Conservation (phyloP, 2,888 invertebrate genomes). For the Standfussiana lucernea region DNA sequence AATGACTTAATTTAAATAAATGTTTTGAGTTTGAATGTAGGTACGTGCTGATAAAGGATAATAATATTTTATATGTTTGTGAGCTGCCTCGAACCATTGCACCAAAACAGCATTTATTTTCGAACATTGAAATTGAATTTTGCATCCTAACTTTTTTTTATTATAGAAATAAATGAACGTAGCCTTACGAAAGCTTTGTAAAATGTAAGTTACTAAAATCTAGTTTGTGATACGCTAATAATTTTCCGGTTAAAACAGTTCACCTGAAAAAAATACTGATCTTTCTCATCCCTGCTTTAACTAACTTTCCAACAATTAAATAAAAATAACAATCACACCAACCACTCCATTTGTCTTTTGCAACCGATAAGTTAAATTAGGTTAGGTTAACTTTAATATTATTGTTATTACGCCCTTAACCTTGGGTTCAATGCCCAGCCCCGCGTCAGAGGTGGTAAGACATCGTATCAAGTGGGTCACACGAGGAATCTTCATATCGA, state of each 20-base stretch:
- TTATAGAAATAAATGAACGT: not conserved
- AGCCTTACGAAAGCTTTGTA: not conserved
- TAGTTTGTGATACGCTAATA: not conserved
- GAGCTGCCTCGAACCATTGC: not conserved
- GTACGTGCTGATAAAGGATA: not conserved
- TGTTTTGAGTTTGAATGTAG: not conserved
- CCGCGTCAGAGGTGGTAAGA: not conserved
- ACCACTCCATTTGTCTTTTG: not conserved
- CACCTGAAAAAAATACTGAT: not conserved
- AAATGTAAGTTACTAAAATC: not conserved
- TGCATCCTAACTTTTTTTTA: not conserved
- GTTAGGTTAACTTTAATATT: not conserved
- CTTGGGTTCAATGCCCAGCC: slow-evolving; percentile 20
- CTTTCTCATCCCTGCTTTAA: not conserved
- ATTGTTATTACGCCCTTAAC: slow-evolving; percentile 43
- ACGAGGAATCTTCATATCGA: slow-evolving; percentile 5
- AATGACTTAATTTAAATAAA: not conserved
- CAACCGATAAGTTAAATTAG: slow-evolving; percentile 9
- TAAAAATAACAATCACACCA: not conserved
- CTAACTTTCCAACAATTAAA: not conserved
- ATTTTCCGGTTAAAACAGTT: not conserved
- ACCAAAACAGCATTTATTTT: not conserved
- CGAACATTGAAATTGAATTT: not conserved
- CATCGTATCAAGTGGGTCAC: slow-evolving; percentile 34
- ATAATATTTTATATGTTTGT: no score